Conservation (phyloP, 2,797 vertebrate species). For the Macroramphosus scolopax region DNA sequence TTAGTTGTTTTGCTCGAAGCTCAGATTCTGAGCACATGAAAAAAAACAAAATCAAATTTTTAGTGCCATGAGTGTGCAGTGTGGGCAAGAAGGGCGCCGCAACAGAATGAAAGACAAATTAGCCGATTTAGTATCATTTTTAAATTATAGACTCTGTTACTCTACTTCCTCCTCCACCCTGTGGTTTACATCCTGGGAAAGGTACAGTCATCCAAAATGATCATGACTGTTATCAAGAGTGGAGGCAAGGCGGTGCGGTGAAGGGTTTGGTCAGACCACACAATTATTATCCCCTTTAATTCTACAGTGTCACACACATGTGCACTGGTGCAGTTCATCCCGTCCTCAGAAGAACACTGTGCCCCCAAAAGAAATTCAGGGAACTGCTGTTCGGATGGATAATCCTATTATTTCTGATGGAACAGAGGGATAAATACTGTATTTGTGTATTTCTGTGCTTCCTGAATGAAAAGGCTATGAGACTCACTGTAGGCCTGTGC, state of each 20-base stretch:
- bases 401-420: background rate
- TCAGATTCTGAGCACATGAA: too few species aligned
- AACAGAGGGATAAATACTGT: background rate
- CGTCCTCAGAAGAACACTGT: conserved; percentile 36
- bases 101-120: background rate
- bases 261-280: conserved; percentile 48
- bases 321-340: conserved; percentile 36
- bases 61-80: too few species aligned
- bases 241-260: conserved; percentile 30
- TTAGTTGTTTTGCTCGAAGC: too few species aligned
- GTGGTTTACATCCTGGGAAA: background rate
- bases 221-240: conserved; percentile 26
- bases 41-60: too few species aligned
- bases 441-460: background rate
- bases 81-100: conserved; percentile 4
- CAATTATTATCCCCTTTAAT: conserved; percentile 62
- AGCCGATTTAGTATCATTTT: too few species aligned
- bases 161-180: background rate
- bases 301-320: conserved; percentile 42
- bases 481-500: background rate
- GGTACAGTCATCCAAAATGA: background rate
- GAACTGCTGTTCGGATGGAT: conserved; percentile 2
- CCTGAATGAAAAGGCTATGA: conserved; percentile 2
- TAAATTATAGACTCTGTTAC: too few species aligned
- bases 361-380: conserved; percentile 3